Conservation (phyloP, 2,888 invertebrate genomes). For the Timema podura region DNA sequence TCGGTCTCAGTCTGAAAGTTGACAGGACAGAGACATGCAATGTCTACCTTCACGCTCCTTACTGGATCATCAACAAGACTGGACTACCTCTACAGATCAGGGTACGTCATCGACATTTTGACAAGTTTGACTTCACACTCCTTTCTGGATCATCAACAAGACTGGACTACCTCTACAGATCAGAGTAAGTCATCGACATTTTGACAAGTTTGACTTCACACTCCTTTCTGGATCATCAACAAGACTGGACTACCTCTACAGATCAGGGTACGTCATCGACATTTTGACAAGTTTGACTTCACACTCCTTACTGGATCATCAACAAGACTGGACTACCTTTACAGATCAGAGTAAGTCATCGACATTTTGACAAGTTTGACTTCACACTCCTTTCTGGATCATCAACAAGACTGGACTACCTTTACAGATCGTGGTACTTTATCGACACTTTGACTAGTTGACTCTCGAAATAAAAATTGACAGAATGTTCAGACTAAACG, state of each 20-base stretch:
- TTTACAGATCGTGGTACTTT: too few species aligned
- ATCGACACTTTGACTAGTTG: too few species aligned
- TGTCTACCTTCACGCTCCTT: slow-evolving; percentile 70
- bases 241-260: slow-evolving; percentile 82
- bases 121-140: slow-evolving; percentile 67
- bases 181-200: slow-evolving; percentile 50
- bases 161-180: slow-evolving; percentile 79
- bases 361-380: too few species aligned
- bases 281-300: slow-evolving; percentile 59
- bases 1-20: slow-evolving; percentile 63
- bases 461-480: too few species aligned
- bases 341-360: slow-evolving; percentile 61
- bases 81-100: slow-evolving; percentile 76
- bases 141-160: slow-evolving; percentile 88
- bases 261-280: slow-evolving; percentile 56
- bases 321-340: slow-evolving; percentile 86
- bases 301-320: slow-evolving; percentile 84
- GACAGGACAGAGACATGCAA: slow-evolving; percentile 60
- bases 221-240: slow-evolving; percentile 87
- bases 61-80: slow-evolving; percentile 88
- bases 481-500: too few species aligned
- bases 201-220: slow-evolving; percentile 64
- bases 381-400: too few species aligned
- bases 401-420: too few species aligned
- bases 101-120: slow-evolving; percentile 49